Conservation (phyloP, 2,797 vertebrate species). For the Emydoidea blandingii region DNA sequence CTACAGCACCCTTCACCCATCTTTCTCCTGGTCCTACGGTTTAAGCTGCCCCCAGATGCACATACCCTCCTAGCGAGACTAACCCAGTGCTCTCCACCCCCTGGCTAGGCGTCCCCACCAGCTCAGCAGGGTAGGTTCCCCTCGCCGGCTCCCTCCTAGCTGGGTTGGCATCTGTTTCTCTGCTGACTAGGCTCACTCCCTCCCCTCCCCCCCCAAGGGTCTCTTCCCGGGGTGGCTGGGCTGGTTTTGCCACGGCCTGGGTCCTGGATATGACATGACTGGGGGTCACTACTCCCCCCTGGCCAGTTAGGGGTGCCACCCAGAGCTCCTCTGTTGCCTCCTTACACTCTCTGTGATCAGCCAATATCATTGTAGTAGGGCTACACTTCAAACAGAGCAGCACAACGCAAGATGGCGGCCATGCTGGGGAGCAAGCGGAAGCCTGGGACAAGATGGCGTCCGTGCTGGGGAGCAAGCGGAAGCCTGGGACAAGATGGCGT, state of each 20-base stretch:
- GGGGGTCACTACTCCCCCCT: not conserved
- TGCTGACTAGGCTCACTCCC: not conserved
- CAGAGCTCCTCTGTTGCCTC: not conserved
- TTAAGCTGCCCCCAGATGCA: not conserved
- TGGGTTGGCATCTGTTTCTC: not conserved
- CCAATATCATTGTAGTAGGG: not conserved
- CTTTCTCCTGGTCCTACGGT: not conserved
- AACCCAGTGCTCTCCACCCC: not conserved
- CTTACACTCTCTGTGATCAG: not conserved
- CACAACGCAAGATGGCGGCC: not conserved
- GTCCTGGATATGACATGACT: not conserved
- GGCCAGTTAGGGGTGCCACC: not conserved
- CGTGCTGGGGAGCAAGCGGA: too few species aligned
- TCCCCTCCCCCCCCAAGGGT: not conserved
- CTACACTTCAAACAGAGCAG: not conserved
- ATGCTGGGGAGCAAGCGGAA: too few species aligned
- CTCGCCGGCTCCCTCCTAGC: not conserved
- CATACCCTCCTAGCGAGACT: not conserved
- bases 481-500: too few species aligned
- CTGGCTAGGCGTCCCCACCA: not conserved
- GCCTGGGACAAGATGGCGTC: too few species aligned
- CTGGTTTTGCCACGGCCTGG: not conserved
- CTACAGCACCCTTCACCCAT: not conserved
- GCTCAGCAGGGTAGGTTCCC: not conserved
- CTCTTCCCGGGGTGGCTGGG: not conserved